Evolutionary conservation across 2,888 invertebrate genomes (phyloP), one percentile per base, ranked within the genome.

Genomic region (Caenorhabditis sp.): DNA sequence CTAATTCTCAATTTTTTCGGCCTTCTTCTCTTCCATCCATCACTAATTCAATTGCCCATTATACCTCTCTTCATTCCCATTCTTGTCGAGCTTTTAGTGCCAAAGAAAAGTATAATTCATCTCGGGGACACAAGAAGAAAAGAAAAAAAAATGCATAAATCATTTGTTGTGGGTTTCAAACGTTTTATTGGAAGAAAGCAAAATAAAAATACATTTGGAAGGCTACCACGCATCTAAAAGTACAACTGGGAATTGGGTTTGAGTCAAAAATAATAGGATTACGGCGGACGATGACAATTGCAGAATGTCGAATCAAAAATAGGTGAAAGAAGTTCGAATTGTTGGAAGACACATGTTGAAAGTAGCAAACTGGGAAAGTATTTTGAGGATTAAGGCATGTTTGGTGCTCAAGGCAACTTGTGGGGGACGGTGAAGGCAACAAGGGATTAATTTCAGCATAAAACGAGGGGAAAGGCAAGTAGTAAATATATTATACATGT

Each of bases 141-240:
- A 40, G 18, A 18, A 47, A 4, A 40, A 40, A 47, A 18, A 47
- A 4, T 47, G 47, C 4, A 58, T 60, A 37, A 50, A 69, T 4
- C n/a, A 44, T 56, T 56, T 67, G 28, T 56, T 55, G 37, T 44
- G 56, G 13, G 18, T 11, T 22, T 58, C 37, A 32, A 11, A 44
- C 28, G 6, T 24, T 24, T 47, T 3, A 47, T 18, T 47, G 3
- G 18, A 9, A 9, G 22, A 44, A 55, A 28, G 26, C n/a, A n/a
- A n/a, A n/a, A n/a, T n/a, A n/a, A n/a, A n/a, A n/a, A n/a, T n/a
- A n/a, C n/a, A n/a, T n/a, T n/a, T n/a, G 44, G 65, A 64, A 37
- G 56, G 18, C 69, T 78, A 78, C 78, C 78, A 70, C 78, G 70
- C 70, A 65, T 79, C 78, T 70, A 70, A n/a, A 35, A 51, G 37